Conservation (phyloP, 2,888 invertebrate genomes). For the Aspidapion aeneum region DNA sequence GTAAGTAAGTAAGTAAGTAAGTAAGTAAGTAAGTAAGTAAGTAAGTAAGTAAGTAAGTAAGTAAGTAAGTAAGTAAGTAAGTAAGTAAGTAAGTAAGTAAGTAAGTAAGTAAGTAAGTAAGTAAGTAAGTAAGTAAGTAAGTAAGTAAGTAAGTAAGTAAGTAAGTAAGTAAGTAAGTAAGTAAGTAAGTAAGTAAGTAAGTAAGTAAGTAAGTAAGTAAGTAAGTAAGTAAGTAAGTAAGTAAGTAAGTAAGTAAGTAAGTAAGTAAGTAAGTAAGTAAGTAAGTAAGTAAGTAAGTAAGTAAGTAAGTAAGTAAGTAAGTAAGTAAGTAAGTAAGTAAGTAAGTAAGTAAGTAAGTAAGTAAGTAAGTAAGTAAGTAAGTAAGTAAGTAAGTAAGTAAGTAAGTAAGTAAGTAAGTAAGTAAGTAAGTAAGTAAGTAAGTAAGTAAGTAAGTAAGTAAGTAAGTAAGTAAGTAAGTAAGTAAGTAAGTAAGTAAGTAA, state of each 20-base stretch:
- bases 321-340: not conserved
- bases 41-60: not conserved
- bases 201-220: slow-evolving; percentile 6
- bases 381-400: not conserved
- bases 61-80: slow-evolving; percentile 1
- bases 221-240: slow-evolving; percentile 6
- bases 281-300: slow-evolving; percentile 6
- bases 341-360: not conserved
- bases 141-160: slow-evolving; percentile 3
- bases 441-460: slow-evolving; percentile 6
- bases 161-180: not conserved
- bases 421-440: slow-evolving; percentile 1
- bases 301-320: slow-evolving; percentile 6
- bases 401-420: not conserved
- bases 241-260: slow-evolving; percentile 6
- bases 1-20: not conserved
- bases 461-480: slow-evolving; percentile 6
- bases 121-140: slow-evolving; percentile 6
- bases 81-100: slow-evolving; percentile 6
- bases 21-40: not conserved
- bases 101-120: slow-evolving; percentile 6
- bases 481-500: not conserved
- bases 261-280: slow-evolving; percentile 6
- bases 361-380: not conserved
- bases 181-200: slow-evolving; percentile 4